Evolutionary conservation across 2,797 vertebrate genomes (phyloP).

Genomic region (Acanthurus leucopareius): DNA sequence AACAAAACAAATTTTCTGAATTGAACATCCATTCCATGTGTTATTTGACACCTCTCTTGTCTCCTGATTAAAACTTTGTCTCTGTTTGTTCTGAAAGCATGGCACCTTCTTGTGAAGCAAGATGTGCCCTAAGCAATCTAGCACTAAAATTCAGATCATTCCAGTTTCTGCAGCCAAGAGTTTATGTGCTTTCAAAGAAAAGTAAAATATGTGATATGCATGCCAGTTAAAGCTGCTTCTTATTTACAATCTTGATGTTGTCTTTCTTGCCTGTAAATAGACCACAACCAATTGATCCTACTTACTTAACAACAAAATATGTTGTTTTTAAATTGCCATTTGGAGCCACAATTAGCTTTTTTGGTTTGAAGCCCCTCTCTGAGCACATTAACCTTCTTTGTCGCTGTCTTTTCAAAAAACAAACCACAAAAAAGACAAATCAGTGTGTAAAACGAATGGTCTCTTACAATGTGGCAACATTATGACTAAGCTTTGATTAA

Average conservation of each 20-base stretch:
- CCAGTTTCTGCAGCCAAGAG: not conserved
- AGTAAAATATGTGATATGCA: not conserved
- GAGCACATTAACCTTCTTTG: not conserved
- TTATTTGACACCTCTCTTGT: not conserved
- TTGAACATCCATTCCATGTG: not conserved
- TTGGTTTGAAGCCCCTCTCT: not conserved
- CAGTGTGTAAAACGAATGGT: not conserved
- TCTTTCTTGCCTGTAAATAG: not conserved
- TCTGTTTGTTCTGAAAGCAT: not conserved
- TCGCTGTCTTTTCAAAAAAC: not conserved
- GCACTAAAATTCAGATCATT: not conserved
- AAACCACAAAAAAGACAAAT: not conserved
- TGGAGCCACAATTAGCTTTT: not conserved
- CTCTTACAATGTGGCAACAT: not conserved
- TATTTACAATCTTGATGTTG: not conserved
- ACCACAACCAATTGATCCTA: not conserved
- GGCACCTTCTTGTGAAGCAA: not conserved
- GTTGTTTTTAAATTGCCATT: not conserved
- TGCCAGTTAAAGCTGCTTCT: too few relatives aligned
- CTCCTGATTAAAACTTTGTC: too few relatives aligned
- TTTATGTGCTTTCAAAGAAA: slow-evolving; percentile 6
- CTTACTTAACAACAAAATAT: not conserved
- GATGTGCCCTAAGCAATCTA: not conserved
- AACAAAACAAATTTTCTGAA: not conserved
- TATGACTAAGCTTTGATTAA: not conserved